phyloP scores from a whole-genome alignment of 2,888 invertebrate species.

The Drosophila mercatorum region DNA sequence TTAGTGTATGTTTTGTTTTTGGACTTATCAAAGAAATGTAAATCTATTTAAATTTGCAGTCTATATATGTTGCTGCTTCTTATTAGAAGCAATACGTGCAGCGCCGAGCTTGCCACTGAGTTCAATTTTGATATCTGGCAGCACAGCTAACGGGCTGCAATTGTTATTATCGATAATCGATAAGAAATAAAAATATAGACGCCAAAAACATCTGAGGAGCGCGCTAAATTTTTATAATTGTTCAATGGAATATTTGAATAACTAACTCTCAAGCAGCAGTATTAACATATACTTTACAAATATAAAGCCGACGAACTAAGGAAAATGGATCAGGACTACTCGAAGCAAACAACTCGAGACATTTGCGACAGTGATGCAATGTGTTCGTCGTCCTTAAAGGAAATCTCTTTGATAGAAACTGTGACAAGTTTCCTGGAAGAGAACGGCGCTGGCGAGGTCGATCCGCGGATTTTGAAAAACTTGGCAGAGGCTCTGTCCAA shows the following conservation, averaged over 20 bases:
- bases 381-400: slow-evolving; percentile 68
- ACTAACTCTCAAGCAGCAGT: background rate
- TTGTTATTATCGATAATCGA: slow-evolving; percentile 39
- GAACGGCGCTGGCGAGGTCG: slow-evolving; percentile 75
- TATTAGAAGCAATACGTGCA: slow-evolving; percentile 34
- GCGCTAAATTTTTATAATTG: slow-evolving; percentile 67
- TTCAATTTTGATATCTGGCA: slow-evolving; percentile 36
- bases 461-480: slow-evolving; percentile 67
- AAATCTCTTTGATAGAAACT: slow-evolving; percentile 75
- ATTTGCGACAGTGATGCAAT: slow-evolving; percentile 42
- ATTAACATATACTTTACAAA: background rate
- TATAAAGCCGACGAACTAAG: background rate
- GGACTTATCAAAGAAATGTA: slow-evolving; percentile 70
- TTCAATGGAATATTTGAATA: slow-evolving; percentile 1
- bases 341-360: slow-evolving; percentile 63
- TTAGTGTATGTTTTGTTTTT: slow-evolving; percentile 38
- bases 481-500: slow-evolving; percentile 78
- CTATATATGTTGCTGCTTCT: slow-evolving; percentile 48
- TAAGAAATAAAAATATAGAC: slow-evolving; percentile 44
- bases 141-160: background rate
- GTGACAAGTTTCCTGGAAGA: slow-evolving; percentile 80
- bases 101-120: slow-evolving; percentile 50
- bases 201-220: slow-evolving; percentile 72
- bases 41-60: slow-evolving; percentile 67
- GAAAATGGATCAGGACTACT: slow-evolving; percentile 59